Conservation (phyloP, 2,113 vertebrate genomes). For the Cyprinodon brontotheroides region DNA sequence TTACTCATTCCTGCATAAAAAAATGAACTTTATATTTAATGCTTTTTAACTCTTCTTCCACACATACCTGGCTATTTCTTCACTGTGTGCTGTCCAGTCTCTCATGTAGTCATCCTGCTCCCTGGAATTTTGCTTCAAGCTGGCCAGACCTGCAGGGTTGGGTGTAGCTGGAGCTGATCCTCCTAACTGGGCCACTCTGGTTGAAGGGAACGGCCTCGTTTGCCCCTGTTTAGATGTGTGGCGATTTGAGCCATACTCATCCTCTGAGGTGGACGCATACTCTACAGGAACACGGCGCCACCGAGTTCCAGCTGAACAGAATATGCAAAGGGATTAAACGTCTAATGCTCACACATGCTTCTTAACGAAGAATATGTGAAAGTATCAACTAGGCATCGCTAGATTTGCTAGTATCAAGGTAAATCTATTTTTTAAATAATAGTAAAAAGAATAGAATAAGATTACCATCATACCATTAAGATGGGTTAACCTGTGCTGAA, state of each 20-base stretch:
- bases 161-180: constrained; percentile 81
- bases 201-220: constrained; percentile 85
- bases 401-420: background rate
- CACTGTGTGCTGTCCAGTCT: constrained; percentile 96
- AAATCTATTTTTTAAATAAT: background rate
- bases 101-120: constrained; percentile 97
- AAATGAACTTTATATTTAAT: background rate
- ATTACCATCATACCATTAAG: no score
- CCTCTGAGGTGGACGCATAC: constrained; percentile 98
- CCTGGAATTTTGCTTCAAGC: constrained; percentile 88
- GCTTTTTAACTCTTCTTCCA: background rate
- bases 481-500: no score
- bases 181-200: constrained; percentile 87
- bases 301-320: constrained; percentile 78
- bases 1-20: constrained; percentile 21
- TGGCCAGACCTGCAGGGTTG: constrained; percentile 70
- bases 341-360: background rate
- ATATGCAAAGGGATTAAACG: constrained; percentile 1
- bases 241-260: constrained; percentile 97
- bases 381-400: background rate
- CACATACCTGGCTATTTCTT: constrained; percentile 92
- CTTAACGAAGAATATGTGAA: background rate
- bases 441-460: background rate
- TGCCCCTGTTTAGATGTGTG: constrained; percentile 89
- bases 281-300: constrained; percentile 96